phyloP scores from a whole-genome alignment of 2,888 invertebrate species.

The Ophion slaviceki region DNA sequence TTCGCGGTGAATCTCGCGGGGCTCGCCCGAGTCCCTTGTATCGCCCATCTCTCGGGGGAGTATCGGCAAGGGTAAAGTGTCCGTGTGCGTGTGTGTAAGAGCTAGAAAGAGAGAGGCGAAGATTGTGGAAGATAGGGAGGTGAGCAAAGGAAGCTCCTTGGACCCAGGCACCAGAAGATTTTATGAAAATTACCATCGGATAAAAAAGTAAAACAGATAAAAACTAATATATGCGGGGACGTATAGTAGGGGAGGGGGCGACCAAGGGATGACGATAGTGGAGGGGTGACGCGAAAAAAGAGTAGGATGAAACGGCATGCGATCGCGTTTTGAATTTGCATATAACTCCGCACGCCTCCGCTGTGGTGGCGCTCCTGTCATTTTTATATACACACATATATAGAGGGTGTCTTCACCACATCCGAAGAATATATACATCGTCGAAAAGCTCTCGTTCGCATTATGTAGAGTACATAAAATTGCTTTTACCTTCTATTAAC shows the following conservation, averaged over 20 bases:
- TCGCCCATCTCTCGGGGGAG: constrained; percentile 50
- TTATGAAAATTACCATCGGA: constrained; percentile 80
- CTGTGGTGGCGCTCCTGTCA: constrained; percentile 7
- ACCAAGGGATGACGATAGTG: constrained; percentile 18
- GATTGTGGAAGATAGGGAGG: constrained; percentile 8
- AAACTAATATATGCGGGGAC: constrained; percentile 80
- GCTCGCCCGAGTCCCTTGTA: constrained; percentile 12
- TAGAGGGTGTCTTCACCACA: constrained; percentile 26
- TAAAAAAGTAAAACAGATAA: constrained; percentile 80
- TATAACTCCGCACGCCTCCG: constrained; percentile 43
- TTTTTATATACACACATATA: constrained; percentile 6
- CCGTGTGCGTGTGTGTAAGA: neutral
- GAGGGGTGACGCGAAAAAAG: constrained; percentile 60
- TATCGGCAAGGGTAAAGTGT: constrained; percentile 31
- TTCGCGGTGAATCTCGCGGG: constrained; percentile 33
- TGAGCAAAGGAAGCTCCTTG: constrained; percentile 52
- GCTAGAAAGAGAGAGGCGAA: neutral
- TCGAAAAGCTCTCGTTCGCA: constrained; percentile 68
- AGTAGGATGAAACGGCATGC: constrained; percentile 47
- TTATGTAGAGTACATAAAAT: constrained; percentile 82
- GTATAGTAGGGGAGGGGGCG: neutral
- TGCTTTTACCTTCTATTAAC: constrained; percentile 83
- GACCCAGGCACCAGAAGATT: constrained; percentile 71
- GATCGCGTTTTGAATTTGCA: constrained; percentile 58
- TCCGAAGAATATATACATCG: constrained; percentile 77